phyloP scores from a whole-genome alignment of 2,797 vertebrate genomes.

The Esox masquinongy region DNA sequence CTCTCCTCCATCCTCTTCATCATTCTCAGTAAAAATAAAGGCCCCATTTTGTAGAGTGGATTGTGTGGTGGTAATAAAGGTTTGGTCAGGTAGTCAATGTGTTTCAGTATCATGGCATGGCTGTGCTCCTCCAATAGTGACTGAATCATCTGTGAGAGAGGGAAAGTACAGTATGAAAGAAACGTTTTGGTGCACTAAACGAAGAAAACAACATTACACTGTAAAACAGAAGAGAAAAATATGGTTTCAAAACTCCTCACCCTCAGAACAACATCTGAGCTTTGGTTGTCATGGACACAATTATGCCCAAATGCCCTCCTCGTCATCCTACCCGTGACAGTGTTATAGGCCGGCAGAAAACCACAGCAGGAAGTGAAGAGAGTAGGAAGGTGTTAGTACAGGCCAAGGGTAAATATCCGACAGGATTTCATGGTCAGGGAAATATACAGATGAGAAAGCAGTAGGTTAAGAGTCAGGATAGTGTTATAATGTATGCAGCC shows the following conservation, averaged over 20 bases:
- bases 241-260: slow-evolving; percentile 75
- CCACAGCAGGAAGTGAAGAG: slow-evolving; percentile 69
- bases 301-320: slow-evolving; percentile 99
- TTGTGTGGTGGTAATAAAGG: slow-evolving; percentile 81
- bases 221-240: background rate
- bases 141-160: slow-evolving; percentile 82
- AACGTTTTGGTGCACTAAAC: background rate
- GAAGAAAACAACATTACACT: background rate
- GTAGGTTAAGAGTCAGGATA: slow-evolving; percentile 20
- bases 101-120: slow-evolving; percentile 89
- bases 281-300: slow-evolving; percentile 88
- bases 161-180: background rate
- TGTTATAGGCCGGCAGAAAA: slow-evolving; percentile 56
- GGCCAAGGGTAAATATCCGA: slow-evolving; percentile 19
- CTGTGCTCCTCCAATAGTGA: slow-evolving; percentile 93
- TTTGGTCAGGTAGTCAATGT: slow-evolving; percentile 91
- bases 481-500: background rate
- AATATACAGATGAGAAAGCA: background rate
- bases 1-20: slow-evolving; percentile 49
- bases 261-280: slow-evolving; percentile 92
- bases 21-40: slow-evolving; percentile 43
- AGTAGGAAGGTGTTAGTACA: slow-evolving; percentile 42
- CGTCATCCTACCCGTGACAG: slow-evolving; percentile 87
- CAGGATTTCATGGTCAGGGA: background rate
- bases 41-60: slow-evolving; percentile 57